phyloP scores from a whole-genome alignment of 2,888 invertebrate species.

The Sepiola atlantica region DNA sequence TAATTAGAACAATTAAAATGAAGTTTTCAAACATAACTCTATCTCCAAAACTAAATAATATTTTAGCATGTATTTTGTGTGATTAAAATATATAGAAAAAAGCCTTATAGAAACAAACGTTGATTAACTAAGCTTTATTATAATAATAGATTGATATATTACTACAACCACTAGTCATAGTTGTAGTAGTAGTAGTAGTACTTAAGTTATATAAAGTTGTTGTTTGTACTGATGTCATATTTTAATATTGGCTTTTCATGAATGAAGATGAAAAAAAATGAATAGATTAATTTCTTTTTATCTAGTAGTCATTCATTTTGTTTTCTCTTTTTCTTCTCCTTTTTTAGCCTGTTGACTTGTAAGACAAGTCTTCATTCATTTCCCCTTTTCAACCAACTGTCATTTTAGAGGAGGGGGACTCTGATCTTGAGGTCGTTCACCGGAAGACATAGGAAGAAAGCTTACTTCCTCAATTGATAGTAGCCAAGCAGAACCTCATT shows the following conservation, averaged over 20 bases:
- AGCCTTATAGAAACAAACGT: no score
- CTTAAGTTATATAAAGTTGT: no score
- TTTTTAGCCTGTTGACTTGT: neutral
- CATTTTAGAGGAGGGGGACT: neutral
- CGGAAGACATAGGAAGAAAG: neutral
- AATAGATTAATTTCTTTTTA: neutral
- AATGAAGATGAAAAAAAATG: neutral
- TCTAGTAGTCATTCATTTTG: neutral
- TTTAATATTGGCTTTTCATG: neutral
- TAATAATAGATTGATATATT: no score
- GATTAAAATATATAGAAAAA: no score
- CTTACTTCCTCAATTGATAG: neutral
- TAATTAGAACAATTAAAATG: no score
- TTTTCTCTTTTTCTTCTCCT: neutral
- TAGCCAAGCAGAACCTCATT: no score
- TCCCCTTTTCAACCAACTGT: neutral
- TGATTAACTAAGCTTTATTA: no score
- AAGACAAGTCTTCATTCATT: neutral
- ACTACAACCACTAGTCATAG: no score
- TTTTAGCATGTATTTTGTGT: no score
- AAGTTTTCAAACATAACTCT: no score
- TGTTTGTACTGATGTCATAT: neutral
- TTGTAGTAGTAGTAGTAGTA: no score
- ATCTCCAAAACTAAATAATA: no score
- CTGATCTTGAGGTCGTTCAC: neutral